Evolutionary conservation across 2,888 invertebrate genomes (phyloP).

Genomic region (Diabrotica balteata): DNA sequence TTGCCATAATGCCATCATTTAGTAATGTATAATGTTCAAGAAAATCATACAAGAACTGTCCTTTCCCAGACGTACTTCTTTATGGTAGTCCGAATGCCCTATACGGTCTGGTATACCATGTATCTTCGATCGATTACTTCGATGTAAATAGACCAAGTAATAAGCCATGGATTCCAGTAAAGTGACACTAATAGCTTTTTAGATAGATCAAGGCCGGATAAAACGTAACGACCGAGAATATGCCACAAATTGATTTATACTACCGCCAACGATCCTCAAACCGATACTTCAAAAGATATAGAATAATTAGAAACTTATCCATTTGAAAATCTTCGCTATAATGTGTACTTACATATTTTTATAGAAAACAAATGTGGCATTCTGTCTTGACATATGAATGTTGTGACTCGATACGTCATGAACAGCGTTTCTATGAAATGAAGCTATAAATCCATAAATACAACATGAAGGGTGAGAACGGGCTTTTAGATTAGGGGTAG

Average conservation of each 20-base stretch:
- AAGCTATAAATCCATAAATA: slow-evolving; percentile 21
- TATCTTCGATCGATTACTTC: too few relatives aligned
- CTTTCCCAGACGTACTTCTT: too few relatives aligned
- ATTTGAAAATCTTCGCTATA: neutral
- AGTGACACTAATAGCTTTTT: slow-evolving; percentile 9
- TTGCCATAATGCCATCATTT: too few relatives aligned
- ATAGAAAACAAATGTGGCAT: neutral
- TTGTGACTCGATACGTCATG: slow-evolving; percentile 12
- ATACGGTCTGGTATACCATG: too few relatives aligned
- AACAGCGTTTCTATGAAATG: slow-evolving; percentile 18
- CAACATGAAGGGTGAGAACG: slow-evolving; percentile 20
- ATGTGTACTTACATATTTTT: neutral
- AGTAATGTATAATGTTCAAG: too few relatives aligned
- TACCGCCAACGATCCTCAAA: neutral
- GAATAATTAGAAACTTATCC: neutral
- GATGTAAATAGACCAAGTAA: too few relatives aligned
- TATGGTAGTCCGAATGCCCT: too few relatives aligned
- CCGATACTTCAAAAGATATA: slow-evolving; percentile 1
- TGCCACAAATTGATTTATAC: slow-evolving; percentile 3
- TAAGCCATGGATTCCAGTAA: neutral
- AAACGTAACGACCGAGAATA: slow-evolving; percentile 5
- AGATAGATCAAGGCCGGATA: slow-evolving; percentile 3
- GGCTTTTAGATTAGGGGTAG: slow-evolving; percentile 33
- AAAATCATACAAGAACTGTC: too few relatives aligned
- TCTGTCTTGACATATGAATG: slow-evolving; percentile 1